A percentile compares a stretch with the other conserved stretches of the same genome.
phyloP scores from a whole-genome alignment of 2,113 vertebrate genomes.

The Trichomycterus rosablanca region DNA sequence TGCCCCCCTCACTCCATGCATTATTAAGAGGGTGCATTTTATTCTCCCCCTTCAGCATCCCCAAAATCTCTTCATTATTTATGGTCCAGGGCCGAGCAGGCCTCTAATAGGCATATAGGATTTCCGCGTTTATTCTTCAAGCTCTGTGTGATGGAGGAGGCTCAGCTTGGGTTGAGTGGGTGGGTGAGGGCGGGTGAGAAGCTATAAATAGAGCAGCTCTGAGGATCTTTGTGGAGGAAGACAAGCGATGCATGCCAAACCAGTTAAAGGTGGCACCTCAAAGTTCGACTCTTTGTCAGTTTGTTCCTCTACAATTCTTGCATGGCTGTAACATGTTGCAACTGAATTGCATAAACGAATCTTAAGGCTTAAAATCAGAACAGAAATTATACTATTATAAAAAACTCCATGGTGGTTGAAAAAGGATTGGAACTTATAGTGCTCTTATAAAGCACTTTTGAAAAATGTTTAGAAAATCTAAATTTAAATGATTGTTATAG shows the following conservation, averaged over 20 bases:
- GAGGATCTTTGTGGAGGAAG: conserved; percentile 32
- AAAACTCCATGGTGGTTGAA: too few relatives aligned
- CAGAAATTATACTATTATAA: too few relatives aligned
- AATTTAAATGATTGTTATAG: too few relatives aligned
- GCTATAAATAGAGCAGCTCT: conserved; percentile 54
- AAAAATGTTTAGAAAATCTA: too few relatives aligned
- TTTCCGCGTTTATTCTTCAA: conserved; percentile 46
- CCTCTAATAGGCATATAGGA: conserved; percentile 44
- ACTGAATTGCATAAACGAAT: too few relatives aligned
- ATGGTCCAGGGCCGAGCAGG: conserved; percentile 32
- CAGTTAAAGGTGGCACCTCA: conserved; percentile 46
- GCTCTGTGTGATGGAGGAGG: conserved; percentile 34
- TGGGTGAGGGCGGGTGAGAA: conserved; percentile 27
- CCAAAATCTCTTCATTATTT: conserved; percentile 47
- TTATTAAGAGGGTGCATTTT: conserved; percentile 47
- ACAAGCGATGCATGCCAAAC: conserved; percentile 44
- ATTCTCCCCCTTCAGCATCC: conserved; percentile 1
- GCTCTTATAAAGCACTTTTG: too few relatives aligned
- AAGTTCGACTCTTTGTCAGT: conserved; percentile 7
- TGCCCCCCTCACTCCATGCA: conserved; percentile 30
- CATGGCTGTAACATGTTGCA: too few relatives aligned
- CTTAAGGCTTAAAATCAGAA: too few relatives aligned
- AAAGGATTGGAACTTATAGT: too few relatives aligned
- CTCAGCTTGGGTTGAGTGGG: conserved; percentile 15
- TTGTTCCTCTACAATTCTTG: too few relatives aligned